These are phyloP conservation scores for Patiria miniata DNA, from an alignment of 35 echinoderm and acorn worm genomes.

Conservation along the genomic window DNA sequence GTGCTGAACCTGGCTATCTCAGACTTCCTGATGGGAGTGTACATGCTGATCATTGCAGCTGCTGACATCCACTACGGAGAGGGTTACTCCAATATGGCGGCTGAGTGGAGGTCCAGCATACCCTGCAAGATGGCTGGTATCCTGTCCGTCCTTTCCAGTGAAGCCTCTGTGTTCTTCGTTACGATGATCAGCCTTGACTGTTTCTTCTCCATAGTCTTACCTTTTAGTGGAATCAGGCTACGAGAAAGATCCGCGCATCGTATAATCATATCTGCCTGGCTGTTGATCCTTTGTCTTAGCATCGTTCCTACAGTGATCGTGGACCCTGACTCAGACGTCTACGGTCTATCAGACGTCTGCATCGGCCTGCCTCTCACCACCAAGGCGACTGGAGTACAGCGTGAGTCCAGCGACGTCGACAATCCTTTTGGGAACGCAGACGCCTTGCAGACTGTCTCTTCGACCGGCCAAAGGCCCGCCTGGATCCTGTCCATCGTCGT, in stretches of 20 bases:
- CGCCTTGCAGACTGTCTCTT: no score
- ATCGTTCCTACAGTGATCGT: neutral
- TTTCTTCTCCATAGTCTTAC: neutral
- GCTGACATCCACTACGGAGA: constrained; percentile 30
- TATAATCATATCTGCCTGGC: neutral
- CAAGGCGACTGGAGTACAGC: no score
- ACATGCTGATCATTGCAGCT: constrained; percentile 29
- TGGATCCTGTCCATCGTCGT: no score
- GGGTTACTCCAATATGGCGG: neutral
- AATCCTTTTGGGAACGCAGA: no score
- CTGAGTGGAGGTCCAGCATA: neutral
- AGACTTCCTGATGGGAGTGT: constrained; percentile 23
- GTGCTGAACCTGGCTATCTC: no score
- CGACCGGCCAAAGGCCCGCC: no score
- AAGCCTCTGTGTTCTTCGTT: constrained; percentile 31
- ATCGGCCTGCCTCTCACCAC: no score
- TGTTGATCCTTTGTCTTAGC: neutral
- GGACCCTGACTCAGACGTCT: no score
- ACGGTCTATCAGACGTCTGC: no score
- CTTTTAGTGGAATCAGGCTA: neutral
- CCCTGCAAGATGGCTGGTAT: constrained; percentile 24
- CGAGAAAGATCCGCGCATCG: neutral
- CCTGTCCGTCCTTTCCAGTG: constrained; percentile 18
- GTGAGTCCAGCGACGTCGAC: no score
- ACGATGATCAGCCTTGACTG: constrained; percentile 27